Base-by-base conservation (phyloP, 2,888 invertebrate species). In the Deroplatys truncata region DNA sequence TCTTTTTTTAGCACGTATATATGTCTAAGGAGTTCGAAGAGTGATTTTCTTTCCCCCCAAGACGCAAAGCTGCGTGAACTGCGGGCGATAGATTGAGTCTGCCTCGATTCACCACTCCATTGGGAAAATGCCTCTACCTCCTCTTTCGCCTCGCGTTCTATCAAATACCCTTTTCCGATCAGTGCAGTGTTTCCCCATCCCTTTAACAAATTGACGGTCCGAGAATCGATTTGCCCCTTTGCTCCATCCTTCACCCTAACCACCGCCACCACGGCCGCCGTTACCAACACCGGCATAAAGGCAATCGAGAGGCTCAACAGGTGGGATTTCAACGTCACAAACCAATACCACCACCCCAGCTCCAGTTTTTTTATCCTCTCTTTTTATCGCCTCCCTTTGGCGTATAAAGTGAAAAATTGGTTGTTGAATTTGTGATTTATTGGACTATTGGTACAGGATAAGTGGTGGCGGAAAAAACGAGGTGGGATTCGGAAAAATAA, bases 61-160 rank as follows among this genome's bases (percentile, higher is more conserved):
- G 83, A 87, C 82, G 83, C 82, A 87, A 87, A 87, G 83, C 87
- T 72, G 56, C 83, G 83, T 83, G 89, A 84, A 86, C 84, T 84
- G 84, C 86, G 86, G 89, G 86, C 89, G 89, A 89, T 89, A 56
- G 84, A 89, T 89, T 89, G 89, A 87, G 87, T 84, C 84, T 87
- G 84, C 49, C 84, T 28, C 89, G 87, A 56, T 84, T 84, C 89
- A 84, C 87, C 56, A 86, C 89, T 84, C 89, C 84, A 87, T 87
- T 89, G 89, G 89, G 85, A 85, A 82, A 82, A 84, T 86, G 56
- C 87, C 29, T 56, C 72, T 56, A 7, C 86, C 0, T 28, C 20
- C n/a, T 82, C 31, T 82, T 87, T 83, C 35, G 10, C 35, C 25
- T 29, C 72, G 28, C 5, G 28, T 82, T 35, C 87, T 82, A 82